phyloP scores from a whole-genome alignment of 2,113 vertebrate genomes.

The Pipra filicauda region DNA sequence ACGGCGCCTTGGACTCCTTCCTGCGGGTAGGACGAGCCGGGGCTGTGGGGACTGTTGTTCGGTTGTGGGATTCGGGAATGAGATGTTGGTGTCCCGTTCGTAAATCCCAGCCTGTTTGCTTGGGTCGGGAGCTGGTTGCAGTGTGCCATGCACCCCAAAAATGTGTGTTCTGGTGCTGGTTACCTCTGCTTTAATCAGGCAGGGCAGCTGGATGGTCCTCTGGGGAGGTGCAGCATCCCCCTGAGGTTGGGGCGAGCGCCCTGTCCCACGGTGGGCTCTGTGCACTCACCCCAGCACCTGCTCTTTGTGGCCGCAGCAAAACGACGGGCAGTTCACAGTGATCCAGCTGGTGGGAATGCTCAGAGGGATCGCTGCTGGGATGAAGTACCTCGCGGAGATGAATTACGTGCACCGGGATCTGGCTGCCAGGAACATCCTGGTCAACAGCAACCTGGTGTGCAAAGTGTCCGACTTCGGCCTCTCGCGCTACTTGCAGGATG shows the following conservation, averaged over 20 bases:
- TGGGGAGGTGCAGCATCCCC: background rate
- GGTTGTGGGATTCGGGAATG: background rate
- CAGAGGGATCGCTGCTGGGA: slow-evolving; percentile 92
- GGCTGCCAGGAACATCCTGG: slow-evolving; percentile 95
- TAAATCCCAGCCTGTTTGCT: background rate
- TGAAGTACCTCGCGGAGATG: slow-evolving; percentile 98
- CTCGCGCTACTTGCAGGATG: slow-evolving; percentile 95
- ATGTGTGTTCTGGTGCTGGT: background rate
- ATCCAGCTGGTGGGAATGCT: slow-evolving; percentile 99
- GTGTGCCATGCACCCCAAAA: fast-evolving
- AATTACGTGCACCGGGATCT: slow-evolving; percentile 97
- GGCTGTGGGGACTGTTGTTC: fast-evolving
- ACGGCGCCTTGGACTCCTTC: slow-evolving; percentile 95
- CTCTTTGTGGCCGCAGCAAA: slow-evolving; percentile 81
- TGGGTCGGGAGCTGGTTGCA: background rate
- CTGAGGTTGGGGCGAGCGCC: background rate
- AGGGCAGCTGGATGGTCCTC: background rate
- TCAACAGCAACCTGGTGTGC: slow-evolving; percentile 98
- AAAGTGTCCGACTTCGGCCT: slow-evolving; percentile 98
- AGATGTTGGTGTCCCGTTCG: fast-evolving
- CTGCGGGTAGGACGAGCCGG: slow-evolving; percentile 82
- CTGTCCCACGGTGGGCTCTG: background rate
- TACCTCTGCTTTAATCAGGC: background rate
- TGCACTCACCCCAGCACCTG: background rate
- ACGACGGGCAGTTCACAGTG: slow-evolving; percentile 96